Conservation (phyloP, 2,888 invertebrate genomes). For the Eristalis tenax region DNA sequence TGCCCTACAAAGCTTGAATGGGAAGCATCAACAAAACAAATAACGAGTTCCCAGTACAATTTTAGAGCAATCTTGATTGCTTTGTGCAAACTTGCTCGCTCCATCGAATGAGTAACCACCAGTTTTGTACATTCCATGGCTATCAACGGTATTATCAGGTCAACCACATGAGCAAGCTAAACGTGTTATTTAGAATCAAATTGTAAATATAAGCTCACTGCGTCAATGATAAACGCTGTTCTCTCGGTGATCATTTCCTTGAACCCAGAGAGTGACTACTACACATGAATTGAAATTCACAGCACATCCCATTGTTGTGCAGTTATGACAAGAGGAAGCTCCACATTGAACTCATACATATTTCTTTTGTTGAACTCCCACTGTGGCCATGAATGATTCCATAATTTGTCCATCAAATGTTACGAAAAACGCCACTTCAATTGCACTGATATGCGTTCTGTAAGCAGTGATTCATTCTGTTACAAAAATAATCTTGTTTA, state of each 20-base stretch:
- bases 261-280: slow-evolving; percentile 18
- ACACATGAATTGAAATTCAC: slow-evolving; percentile 8
- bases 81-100: neutral
- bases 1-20: neutral
- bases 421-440: slow-evolving; percentile 6
- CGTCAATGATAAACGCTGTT: slow-evolving; percentile 1
- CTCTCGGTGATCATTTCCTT: slow-evolving; percentile 16
- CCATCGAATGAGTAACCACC: neutral
- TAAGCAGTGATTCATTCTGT: slow-evolving; percentile 12
- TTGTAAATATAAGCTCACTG: slow-evolving; percentile 21
- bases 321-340: neutral
- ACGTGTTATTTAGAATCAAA: slow-evolving; percentile 9
- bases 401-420: neutral
- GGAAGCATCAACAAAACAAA: neutral
- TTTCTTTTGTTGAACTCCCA: slow-evolving; percentile 6
- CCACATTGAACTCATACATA: neutral
- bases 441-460: slow-evolving; percentile 9
- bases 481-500: slow-evolving; percentile 36
- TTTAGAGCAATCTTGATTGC: neutral
- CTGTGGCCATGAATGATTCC: neutral
- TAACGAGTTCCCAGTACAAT: neutral
- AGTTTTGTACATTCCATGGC: slow-evolving; percentile 10
- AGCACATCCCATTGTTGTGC: slow-evolving; percentile 21
- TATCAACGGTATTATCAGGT: slow-evolving; percentile 34
- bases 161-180: neutral